Base-by-base conservation (phyloP, 1,140 invertebrate genomes). In the Pachypeltis micranthus region DNA sequence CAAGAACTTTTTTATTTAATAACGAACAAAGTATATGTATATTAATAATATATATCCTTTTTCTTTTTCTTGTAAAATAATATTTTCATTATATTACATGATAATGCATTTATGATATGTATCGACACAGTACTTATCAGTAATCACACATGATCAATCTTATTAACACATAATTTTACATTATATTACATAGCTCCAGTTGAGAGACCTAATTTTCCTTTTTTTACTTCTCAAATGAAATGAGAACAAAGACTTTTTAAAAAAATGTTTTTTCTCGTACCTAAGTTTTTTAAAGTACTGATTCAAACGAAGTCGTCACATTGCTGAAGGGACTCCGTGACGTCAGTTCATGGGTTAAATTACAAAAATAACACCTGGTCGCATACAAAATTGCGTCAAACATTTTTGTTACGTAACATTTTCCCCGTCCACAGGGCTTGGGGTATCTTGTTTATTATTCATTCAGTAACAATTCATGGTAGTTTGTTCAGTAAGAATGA, bases 101-200 rank as follows among this genome's bases (percentile, higher is more conserved):
- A 51, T 47, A 28, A 63, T 63, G 54, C 60, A 44, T 57, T 44
- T 63, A 63, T 63, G 61, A 63, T 63, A 63, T 63, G 61, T 63
- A 63, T 63, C 61, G 54, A 63, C 61, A 63, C 61, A 63, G 61
- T 63, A 63, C 61, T 44, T 25, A 31, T 47, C 10, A 60, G 61
- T 63, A 63, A 63, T 63, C 54, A 63, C 54, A 63, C 56, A 58
- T 58, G 26, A 27, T 58, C 23, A 14, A 51, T 51, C 34, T 21
- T 16, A 16, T 4, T 51, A 14, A 4, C 4, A 21, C 25, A 63
- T 63, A 63, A 63, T 55, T 63, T 55, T 63, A 63, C 61, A 63
- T n/a, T 63, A 63, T 56, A 28, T 55, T 63, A 63, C 61, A 63
- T 63, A 63, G 54, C 61, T 63, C 61, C 47, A n/a, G 7, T 39